Percentiles rank a stretch among this genome's conserved stretches.
phyloP scores from a whole-genome alignment of 2,113 vertebrate genomes.

The Campylomormyrus tamandua region DNA sequence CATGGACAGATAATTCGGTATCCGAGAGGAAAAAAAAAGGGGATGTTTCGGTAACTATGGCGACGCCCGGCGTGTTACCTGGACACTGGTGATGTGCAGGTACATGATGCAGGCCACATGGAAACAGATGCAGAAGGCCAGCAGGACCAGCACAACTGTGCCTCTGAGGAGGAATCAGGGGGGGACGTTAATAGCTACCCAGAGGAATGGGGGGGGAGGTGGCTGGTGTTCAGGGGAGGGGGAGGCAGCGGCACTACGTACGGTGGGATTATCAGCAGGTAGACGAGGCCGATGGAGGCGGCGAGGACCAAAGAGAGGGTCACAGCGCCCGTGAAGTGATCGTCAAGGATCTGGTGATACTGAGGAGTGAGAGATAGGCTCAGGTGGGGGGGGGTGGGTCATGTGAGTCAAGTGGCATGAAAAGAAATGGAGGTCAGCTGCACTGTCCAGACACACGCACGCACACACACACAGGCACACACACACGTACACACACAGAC shows the following conservation, averaged over 20 bases:
- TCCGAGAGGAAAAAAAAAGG: not conserved
- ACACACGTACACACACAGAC: not conserved
- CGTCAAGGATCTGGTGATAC: constrained; percentile 92
- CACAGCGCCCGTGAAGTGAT: constrained; percentile 89
- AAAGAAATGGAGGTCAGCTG: not conserved
- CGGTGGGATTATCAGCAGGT: constrained; percentile 94
- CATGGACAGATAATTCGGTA: not conserved
- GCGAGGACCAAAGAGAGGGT: constrained; percentile 85
- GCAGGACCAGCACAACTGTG: constrained; percentile 78
- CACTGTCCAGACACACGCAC: not conserved
- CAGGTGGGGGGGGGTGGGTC: not conserved
- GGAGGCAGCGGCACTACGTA: constrained; percentile 56
- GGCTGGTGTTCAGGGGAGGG: not conserved
- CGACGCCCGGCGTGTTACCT: constrained; percentile 61
- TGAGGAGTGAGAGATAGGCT: constrained; percentile 44
- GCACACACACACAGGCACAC: not conserved
- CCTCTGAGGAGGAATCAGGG: constrained; percentile 57
- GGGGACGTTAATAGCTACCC: constrained; percentile 11
- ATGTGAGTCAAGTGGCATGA: not conserved
- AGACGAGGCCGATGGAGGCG: constrained; percentile 87
- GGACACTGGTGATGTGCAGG: constrained; percentile 81
- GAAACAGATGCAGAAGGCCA: constrained; percentile 93
- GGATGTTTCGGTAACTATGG: not conserved
- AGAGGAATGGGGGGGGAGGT: constrained; percentile 19
- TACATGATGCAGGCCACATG: constrained; percentile 92